Conservation (phyloP, 2,888 invertebrate species). For the Ormyrus rosae region DNA sequence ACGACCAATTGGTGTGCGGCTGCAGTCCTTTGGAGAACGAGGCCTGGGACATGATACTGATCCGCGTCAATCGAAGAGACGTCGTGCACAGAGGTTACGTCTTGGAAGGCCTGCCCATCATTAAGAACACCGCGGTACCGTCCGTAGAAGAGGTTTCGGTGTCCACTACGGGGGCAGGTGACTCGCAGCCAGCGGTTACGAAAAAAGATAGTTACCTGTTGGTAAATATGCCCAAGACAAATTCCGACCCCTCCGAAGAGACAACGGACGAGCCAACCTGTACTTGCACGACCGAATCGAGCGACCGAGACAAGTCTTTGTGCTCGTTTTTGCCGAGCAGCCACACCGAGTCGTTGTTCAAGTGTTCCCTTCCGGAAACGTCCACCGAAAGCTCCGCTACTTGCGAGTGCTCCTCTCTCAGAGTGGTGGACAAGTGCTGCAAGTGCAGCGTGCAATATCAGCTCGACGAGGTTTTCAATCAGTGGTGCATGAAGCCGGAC, state of each 20-base stretch:
- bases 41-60: constrained; percentile 77
- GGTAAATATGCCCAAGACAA: neutral
- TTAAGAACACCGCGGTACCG: neutral
- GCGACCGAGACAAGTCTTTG: constrained; percentile 1
- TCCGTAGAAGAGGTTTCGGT: neutral
- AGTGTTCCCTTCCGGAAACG: neutral
- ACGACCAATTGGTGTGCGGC: constrained; percentile 10
- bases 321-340: neutral
- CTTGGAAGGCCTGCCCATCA: constrained; percentile 81
- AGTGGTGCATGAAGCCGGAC: constrained; percentile 74
- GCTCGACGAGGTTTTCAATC: constrained; percentile 64
- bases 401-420: constrained; percentile 1
- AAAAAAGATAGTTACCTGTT: neutral
- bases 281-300: neutral
- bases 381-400: neutral
- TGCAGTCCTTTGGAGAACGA: constrained; percentile 67
- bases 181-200: too few relatives aligned
- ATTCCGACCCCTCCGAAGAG: neutral
- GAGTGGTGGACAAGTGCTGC: constrained; percentile 34
- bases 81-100: constrained; percentile 81
- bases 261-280: neutral
- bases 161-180: neutral
- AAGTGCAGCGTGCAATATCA: constrained; percentile 57
- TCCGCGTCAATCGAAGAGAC: constrained; percentile 77
- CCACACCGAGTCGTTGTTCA: neutral